These are phyloP conservation scores for Lamellibrachia columna DNA, from an alignment of 2,888 invertebrate species.

Conservation along the genomic window DNA sequence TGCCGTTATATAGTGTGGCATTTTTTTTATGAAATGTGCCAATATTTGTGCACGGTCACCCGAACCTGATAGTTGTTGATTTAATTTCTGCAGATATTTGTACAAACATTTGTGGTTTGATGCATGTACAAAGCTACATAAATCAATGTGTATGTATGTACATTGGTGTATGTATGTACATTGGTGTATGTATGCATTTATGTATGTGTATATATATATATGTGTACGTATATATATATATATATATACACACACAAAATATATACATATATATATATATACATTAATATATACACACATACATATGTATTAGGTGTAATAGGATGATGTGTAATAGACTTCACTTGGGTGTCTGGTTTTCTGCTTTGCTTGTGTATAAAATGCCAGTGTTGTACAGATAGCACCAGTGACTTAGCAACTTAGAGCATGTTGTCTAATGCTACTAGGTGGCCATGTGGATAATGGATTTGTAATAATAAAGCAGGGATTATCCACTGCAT, in stretches of 20 bases:
- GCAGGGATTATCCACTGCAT: background rate
- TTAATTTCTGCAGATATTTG: background rate
- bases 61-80: background rate
- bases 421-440: background rate
- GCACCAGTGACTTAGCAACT: background rate
- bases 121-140: background rate
- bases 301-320: background rate
- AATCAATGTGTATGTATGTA: background rate
- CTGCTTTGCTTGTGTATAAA: slow-evolving; percentile 2
- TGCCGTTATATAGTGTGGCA: slow-evolving; percentile 9
- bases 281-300: background rate
- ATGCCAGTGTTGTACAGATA: background rate
- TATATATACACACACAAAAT: background rate
- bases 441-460: background rate
- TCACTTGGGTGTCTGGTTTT: slow-evolving; percentile 14
- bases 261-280: background rate
- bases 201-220: background rate
- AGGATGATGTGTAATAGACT: slow-evolving; percentile 6
- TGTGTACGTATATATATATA: background rate
- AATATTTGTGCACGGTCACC: background rate
- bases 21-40: background rate
- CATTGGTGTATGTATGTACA: background rate
- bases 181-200: background rate
- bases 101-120: background rate
- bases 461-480: background rate